phyloP scores from a whole-genome alignment of 2,888 invertebrate species.

The Masnerella sp. region DNA sequence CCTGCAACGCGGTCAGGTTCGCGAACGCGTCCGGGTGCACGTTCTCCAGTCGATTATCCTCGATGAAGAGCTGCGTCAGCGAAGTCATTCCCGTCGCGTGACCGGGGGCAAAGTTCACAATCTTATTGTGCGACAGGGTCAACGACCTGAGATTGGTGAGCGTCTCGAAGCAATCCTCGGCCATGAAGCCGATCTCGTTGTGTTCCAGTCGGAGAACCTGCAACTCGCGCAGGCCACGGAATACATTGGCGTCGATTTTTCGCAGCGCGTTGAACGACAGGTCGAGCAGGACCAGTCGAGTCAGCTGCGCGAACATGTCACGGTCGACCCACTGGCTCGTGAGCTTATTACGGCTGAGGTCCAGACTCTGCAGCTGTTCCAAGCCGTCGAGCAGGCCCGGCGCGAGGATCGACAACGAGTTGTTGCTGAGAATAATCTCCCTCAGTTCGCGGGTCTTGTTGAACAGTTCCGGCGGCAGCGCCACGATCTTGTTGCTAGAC shows the following conservation, averaged over 20 bases:
- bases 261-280: conserved; percentile 85
- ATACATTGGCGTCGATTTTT: conserved; percentile 84
- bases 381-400: conserved; percentile 86
- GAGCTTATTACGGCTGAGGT: conserved; percentile 86
- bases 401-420: conserved; percentile 86
- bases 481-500: conserved; percentile 87
- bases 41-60: conserved; percentile 85
- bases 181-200: conserved; percentile 84
- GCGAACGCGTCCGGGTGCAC: conserved; percentile 86
- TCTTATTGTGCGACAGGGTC: conserved; percentile 85
- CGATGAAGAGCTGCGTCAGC: conserved; percentile 85
- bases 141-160: conserved; percentile 88
- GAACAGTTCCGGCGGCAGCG: conserved; percentile 88
- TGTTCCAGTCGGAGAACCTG: conserved; percentile 87
- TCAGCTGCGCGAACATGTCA: conserved; percentile 87
- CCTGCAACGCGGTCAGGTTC: conserved; percentile 88
- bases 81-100: conserved; percentile 87
- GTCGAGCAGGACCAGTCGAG: conserved; percentile 86
- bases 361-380: conserved; percentile 85
- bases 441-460: conserved; percentile 85
- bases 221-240: conserved; percentile 86
- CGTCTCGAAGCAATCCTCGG: conserved; percentile 86
- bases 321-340: conserved; percentile 88
- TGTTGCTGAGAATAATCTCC: conserved; percentile 87
- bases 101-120: conserved; percentile 83